A percentile compares a stretch with the other conserved stretches of the same genome.
These are phyloP conservation scores for Drosophila tanythrix DNA, from an alignment of 2,888 invertebrate genomes.

Conservation along the genomic window DNA sequence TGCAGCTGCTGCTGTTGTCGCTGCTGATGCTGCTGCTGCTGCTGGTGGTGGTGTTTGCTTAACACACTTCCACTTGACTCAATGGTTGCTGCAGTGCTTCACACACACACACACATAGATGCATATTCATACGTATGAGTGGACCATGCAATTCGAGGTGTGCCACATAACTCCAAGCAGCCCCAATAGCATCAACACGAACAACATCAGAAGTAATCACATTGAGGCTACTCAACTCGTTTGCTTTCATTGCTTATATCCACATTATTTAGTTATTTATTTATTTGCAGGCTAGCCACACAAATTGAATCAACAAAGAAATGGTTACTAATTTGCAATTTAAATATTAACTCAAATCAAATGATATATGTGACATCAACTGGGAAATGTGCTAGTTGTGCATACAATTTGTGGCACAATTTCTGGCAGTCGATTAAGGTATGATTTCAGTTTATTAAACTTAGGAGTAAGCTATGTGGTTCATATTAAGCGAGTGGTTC, in stretches of 20 bases:
- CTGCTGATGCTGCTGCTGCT: constrained; percentile 34
- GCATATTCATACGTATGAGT: constrained; percentile 40
- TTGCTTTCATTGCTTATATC: neutral
- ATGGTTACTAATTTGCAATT: neutral
- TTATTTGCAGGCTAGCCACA: neutral
- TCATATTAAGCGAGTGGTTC: neutral
- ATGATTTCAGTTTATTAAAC: neutral
- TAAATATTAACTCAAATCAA: neutral
- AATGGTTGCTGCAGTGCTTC: constrained; percentile 70
- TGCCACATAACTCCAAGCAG: constrained; percentile 11
- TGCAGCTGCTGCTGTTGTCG: constrained; percentile 19
- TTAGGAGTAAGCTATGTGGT: neutral
- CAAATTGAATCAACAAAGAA: neutral
- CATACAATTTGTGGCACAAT: neutral
- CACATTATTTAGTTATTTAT: constrained; percentile 9
- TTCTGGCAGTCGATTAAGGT: neutral
- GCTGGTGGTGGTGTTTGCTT: constrained; percentile 68
- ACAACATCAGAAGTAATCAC: neutral
- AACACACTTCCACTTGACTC: constrained; percentile 78
- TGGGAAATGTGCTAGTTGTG: neutral
- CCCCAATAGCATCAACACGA: neutral
- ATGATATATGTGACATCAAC: neutral
- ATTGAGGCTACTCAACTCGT: constrained; percentile 1
- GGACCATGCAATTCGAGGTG: constrained; percentile 49
- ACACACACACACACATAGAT: constrained; percentile 21